Evolutionary conservation across 2,888 invertebrate species (phyloP), one percentile per base, ranked within the genome.

Genomic region (Auanema sp.): DNA sequence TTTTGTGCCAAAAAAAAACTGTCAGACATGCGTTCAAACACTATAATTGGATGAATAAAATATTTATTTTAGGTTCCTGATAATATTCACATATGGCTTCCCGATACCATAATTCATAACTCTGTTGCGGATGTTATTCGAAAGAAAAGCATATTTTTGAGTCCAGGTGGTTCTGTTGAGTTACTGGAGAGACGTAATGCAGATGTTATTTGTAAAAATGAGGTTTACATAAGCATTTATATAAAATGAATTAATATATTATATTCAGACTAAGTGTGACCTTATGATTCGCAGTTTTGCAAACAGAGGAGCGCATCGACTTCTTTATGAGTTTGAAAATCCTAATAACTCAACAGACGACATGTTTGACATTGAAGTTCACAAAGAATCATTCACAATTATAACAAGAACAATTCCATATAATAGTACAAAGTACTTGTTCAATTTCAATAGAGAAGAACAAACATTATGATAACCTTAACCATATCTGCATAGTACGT

Each of bases 51-150:
- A 16, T 14, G 11, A 14, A 42, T 24, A 55, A 18, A 24, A 12
- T 24, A 5, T 47, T 18, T 24, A n/a, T 18, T 49, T 21, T 52
- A 60, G 59, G 52, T 60, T 12, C 52, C 52, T n/a, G 14, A 18
- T 14, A 18, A 16, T n/a, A 24, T 52, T 8, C 49, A 60, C 42
- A 18, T 60, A 0, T 60, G 59, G 59, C 23, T 23, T 1, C 59
- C 59, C 1, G 23, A 33, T 16, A 52, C 53, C 41, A 52, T 52
- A 24, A 16, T 60, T 14, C 42, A 60, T 12, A 52, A 52, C 24
- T 52, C 59, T 12, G 25, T 60, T 16, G 24, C 11, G 12, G 52
- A 60, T 11, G n/a, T 43, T 24, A n/a, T 51, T 11, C 23, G 21
- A 0, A 2, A 2, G 18, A 18, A 24, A 18, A 24, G 52, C 18